Conservation (phyloP, 2,113 vertebrate species). For the Apaloderma vittatum region DNA sequence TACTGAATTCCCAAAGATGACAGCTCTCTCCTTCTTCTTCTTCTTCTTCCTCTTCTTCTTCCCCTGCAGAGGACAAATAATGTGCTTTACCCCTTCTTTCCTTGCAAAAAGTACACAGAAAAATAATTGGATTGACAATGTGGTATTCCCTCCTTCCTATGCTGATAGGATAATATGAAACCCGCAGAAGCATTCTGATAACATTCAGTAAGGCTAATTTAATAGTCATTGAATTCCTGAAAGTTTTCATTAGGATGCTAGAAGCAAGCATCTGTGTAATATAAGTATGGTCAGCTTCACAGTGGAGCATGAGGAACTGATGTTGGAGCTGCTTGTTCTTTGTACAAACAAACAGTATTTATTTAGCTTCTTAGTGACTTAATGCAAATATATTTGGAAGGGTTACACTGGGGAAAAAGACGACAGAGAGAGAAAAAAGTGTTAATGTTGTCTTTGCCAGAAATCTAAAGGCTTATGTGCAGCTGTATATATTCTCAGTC, state of each 20-base stretch:
- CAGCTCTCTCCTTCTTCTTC: not conserved
- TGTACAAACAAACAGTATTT: slow-evolving; percentile 14
- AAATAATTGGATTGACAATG: slow-evolving; percentile 7
- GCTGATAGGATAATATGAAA: slow-evolving; percentile 23
- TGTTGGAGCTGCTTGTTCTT: slow-evolving; percentile 22
- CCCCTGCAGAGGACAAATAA: not conserved
- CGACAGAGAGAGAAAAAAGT: not conserved
- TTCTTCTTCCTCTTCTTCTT: not conserved
- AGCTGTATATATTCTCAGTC: slow-evolving; percentile 36
- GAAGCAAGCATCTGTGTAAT: slow-evolving; percentile 43
- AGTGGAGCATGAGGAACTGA: not conserved
- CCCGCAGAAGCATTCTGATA: slow-evolving; percentile 33
- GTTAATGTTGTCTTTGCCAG: slow-evolving; percentile 47
- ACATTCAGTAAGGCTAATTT: slow-evolving; percentile 32
- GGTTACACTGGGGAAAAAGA: not conserved
- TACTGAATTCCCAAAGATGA: not conserved
- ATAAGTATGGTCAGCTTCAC: slow-evolving; percentile 8
- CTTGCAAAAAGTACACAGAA: not conserved
- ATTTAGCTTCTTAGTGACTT: slow-evolving; percentile 23
- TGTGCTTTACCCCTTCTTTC: not conserved
- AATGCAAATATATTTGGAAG: slow-evolving; percentile 49
- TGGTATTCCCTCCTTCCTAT: slow-evolving; percentile 1
- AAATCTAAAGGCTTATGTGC: slow-evolving; percentile 34
- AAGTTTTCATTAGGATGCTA: slow-evolving; percentile 51
- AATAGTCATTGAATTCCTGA: slow-evolving; percentile 53